These are phyloP conservation scores for Heterotilapia buettikoferi DNA, from an alignment of 2,113 vertebrate species.

Conservation along the genomic window DNA sequence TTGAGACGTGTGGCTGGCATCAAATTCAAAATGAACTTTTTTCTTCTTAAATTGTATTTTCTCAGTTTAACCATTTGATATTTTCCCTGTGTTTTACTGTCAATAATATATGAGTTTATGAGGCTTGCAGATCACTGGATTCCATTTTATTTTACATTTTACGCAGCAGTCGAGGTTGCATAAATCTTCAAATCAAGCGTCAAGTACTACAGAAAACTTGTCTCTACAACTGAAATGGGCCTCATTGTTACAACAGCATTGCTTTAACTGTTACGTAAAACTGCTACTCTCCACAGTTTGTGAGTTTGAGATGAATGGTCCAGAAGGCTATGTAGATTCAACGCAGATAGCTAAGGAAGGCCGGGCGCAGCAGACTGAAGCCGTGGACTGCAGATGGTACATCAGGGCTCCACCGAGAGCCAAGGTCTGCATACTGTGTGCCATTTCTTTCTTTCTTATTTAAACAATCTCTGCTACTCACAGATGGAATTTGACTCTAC, in stretches of 20 bases:
- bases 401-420: conserved; percentile 86
- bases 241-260: not conserved
- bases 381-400: conserved; percentile 97
- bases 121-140: not conserved
- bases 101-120: not conserved
- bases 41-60: not conserved
- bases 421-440: conserved; percentile 72
- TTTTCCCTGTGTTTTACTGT: not conserved
- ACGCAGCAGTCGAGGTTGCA: not conserved
- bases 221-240: not conserved
- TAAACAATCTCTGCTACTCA: not conserved
- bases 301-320: conserved; percentile 94
- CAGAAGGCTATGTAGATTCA: conserved; percentile 92
- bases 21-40: not conserved
- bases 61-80: not conserved
- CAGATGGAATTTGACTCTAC: not conserved
- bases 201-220: not conserved
- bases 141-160: not conserved
- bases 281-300: conserved; percentile 73
- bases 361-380: conserved; percentile 82
- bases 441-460: not conserved
- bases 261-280: not conserved
- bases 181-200: not conserved
- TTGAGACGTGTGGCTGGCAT: not conserved
- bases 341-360: conserved; percentile 82